phyloP scores from a whole-genome alignment of 2,888 invertebrate genomes.

The Eristalinus sepulchralis region DNA sequence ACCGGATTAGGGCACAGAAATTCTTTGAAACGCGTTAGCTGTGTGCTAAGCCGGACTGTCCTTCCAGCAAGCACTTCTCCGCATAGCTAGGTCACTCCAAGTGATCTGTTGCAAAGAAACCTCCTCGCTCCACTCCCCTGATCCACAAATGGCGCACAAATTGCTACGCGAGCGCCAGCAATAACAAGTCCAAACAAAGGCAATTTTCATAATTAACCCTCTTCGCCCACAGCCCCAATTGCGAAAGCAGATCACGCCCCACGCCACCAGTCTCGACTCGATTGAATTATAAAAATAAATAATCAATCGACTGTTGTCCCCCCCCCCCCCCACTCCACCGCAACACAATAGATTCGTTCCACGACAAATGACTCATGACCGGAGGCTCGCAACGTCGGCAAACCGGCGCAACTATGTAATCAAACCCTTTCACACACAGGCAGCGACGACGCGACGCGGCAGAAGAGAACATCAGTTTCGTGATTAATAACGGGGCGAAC shows the following conservation, averaged over 20 bases:
- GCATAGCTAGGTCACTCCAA: too few species aligned
- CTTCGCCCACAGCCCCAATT: neutral
- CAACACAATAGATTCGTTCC: conserved; percentile 36
- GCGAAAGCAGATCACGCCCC: conserved; percentile 43
- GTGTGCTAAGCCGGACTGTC: too few species aligned
- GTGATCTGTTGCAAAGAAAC: too few species aligned
- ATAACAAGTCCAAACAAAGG: neutral
- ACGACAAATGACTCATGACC: conserved; percentile 24
- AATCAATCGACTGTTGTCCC: conserved; percentile 41
- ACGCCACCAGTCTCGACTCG: conserved; percentile 26
- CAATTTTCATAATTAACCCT: neutral
- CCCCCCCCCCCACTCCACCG: neutral
- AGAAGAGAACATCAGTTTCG: conserved; percentile 56
- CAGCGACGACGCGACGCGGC: neutral
- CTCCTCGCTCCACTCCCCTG: too few species aligned
- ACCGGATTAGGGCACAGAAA: too few species aligned
- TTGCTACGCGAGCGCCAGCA: too few species aligned
- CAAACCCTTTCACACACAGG: conserved; percentile 1
- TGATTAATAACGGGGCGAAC: conserved; percentile 67
- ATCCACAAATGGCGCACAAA: too few species aligned
- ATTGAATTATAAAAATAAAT: conserved; percentile 56
- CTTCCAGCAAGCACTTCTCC: too few species aligned
- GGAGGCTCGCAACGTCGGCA: neutral
- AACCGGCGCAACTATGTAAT: conserved; percentile 6
- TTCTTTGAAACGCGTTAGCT: too few species aligned